These are phyloP conservation scores for Oplegnathus fasciatus DNA, from an alignment of 2,113 vertebrate genomes.

Conservation along the genomic window DNA sequence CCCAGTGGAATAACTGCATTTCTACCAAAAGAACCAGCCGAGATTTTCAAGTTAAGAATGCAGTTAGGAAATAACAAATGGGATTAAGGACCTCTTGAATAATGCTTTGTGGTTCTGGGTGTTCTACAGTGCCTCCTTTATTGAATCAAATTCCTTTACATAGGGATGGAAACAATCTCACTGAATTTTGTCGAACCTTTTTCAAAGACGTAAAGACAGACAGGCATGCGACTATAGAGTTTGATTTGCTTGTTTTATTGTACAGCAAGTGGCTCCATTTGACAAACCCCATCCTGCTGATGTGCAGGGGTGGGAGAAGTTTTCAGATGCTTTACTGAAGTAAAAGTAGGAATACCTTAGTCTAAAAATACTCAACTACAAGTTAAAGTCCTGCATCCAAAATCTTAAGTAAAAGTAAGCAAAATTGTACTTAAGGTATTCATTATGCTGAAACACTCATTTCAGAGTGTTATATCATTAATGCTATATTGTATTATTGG, in stretches of 20 bases:
- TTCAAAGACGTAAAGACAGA: neutral
- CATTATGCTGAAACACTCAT: neutral
- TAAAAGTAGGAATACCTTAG: neutral
- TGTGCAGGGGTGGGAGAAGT: neutral
- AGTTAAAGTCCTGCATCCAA: neutral
- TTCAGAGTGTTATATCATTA: neutral
- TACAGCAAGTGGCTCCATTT: neutral
- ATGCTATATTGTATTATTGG: neutral
- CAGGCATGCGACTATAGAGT: neutral
- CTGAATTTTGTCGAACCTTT: neutral
- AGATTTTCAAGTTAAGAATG: constrained; percentile 21
- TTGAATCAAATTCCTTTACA: constrained; percentile 3
- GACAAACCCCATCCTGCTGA: neutral
- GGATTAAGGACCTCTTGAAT: constrained; percentile 40
- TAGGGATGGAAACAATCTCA: neutral
- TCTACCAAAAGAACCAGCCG: neutral
- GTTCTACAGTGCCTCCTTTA: constrained; percentile 6
- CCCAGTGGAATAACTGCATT: neutral
- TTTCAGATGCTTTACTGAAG: no score
- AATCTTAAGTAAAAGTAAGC: neutral
- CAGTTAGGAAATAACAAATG: constrained; percentile 43
- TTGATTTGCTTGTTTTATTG: constrained; percentile 6
- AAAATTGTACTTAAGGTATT: neutral
- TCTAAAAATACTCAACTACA: neutral
- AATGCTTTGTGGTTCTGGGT: constrained; percentile 32